Conservation (phyloP, 2,888 invertebrate genomes). For the Stegana nigrithorax region DNA sequence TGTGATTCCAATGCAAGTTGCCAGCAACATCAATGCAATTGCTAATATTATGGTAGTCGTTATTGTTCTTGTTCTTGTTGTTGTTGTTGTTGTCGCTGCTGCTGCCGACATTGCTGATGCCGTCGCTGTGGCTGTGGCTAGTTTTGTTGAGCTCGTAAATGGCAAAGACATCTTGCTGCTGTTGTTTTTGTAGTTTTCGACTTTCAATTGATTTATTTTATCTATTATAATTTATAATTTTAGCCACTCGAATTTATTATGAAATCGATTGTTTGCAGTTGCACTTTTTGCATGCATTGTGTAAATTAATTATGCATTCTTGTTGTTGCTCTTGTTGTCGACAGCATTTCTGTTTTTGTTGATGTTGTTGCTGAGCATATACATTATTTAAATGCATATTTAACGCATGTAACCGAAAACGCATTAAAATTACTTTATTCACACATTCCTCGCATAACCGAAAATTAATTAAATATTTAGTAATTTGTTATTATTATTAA, state of each 20-base stretch:
- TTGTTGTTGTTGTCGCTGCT: conserved; percentile 5
- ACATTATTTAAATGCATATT: not conserved
- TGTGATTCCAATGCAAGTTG: conserved; percentile 32
- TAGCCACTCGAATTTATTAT: not conserved
- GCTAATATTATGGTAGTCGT: not conserved
- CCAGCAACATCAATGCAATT: conserved; percentile 23
- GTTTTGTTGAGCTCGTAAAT: too few relatives aligned
- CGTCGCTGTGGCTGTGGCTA: conserved; percentile 9
- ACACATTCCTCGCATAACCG: not conserved
- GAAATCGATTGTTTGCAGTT: not conserved
- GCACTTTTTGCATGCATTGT: not conserved
- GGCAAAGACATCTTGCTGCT: not conserved
- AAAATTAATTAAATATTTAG: conserved; percentile 6
- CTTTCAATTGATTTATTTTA: not conserved
- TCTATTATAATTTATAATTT: not conserved
- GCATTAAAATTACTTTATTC: conserved; percentile 3
- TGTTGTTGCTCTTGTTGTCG: not conserved
- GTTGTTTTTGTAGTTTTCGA: not conserved
- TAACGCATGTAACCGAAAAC: not conserved
- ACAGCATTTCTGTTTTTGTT: not conserved
- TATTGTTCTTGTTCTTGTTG: conserved; percentile 8
- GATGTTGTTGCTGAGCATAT: too few relatives aligned
- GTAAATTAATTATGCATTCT: not conserved
- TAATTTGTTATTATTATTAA: not conserved
- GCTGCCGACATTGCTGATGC: not conserved